phyloP scores from a whole-genome alignment of 2,888 invertebrate genomes.

The Trissoscelio sp. region DNA sequence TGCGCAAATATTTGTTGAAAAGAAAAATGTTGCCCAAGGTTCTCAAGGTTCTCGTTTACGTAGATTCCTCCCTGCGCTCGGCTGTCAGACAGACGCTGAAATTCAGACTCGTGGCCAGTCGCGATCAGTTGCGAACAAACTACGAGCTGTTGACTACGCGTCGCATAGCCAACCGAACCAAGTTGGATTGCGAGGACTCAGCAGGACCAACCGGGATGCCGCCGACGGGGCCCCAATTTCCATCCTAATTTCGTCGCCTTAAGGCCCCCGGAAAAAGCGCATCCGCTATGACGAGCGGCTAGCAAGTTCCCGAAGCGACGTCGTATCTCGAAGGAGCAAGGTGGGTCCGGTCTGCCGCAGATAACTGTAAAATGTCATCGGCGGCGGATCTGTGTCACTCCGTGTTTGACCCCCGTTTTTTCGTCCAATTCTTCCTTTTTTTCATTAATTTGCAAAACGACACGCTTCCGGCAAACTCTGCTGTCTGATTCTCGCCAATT shows the following conservation, averaged over 20 bases:
- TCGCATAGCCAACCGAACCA: slow-evolving; percentile 1
- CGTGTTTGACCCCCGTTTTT: slow-evolving; percentile 60
- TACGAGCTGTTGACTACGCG: slow-evolving; percentile 29
- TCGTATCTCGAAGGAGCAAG: slow-evolving; percentile 68
- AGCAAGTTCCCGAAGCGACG: slow-evolving; percentile 27
- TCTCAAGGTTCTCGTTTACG: too few relatives aligned
- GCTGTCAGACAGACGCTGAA: slow-evolving; percentile 53
- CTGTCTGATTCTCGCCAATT: neutral
- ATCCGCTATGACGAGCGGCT: slow-evolving; percentile 35
- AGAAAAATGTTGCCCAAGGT: too few relatives aligned
- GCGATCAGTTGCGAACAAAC: slow-evolving; percentile 45
- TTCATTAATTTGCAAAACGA: too few relatives aligned
- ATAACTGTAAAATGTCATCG: slow-evolving; percentile 83
- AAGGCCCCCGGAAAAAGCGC: neutral
- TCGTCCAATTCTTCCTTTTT: neutral
- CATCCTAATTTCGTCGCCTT: neutral
- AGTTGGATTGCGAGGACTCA: neutral
- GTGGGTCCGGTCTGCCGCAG: slow-evolving; percentile 78
- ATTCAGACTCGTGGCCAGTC: slow-evolving; percentile 50
- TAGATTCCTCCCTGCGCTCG: slow-evolving; percentile 30
- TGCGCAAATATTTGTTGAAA: too few relatives aligned
- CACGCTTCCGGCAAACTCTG: slow-evolving; percentile 5
- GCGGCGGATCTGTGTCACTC: slow-evolving; percentile 80
- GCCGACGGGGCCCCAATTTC: neutral
- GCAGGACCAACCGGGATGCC: slow-evolving; percentile 32